Evolutionary conservation across 2,113 vertebrate species (phyloP).

Genomic region (Eidolon helvum): DNA sequence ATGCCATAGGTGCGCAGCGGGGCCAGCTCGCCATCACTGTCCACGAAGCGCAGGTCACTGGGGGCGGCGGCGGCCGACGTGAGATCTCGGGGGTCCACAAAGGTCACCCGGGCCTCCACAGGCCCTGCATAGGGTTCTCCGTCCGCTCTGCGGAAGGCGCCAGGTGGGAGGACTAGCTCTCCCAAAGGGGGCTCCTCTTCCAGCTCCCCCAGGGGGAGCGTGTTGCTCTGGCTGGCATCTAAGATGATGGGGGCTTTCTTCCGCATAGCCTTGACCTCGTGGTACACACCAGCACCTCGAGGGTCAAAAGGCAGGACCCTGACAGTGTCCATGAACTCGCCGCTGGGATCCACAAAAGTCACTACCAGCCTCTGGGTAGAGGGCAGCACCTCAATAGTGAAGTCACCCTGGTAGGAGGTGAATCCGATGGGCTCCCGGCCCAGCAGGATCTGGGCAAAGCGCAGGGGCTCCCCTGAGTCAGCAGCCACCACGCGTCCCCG

Average conservation of each 20-base stretch:
- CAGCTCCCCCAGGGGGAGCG: constrained; percentile 88
- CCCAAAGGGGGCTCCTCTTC: constrained; percentile 86
- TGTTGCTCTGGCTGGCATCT: constrained; percentile 84
- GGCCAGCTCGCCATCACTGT: constrained; percentile 90
- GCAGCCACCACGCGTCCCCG: constrained; percentile 90
- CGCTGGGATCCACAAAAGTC: constrained; percentile 90
- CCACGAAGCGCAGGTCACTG: constrained; percentile 93
- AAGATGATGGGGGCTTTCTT: constrained; percentile 88
- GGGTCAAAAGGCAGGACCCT: constrained; percentile 94
- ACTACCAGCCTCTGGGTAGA: constrained; percentile 89
- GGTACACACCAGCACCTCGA: constrained; percentile 91
- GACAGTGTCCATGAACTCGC: constrained; percentile 90
- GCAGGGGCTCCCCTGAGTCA: constrained; percentile 91
- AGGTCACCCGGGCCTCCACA: constrained; percentile 94
- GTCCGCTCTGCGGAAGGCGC: constrained; percentile 86
- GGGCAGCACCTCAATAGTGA: constrained; percentile 90
- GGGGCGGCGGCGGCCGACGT: constrained; percentile 87
- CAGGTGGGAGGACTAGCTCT: constrained; percentile 90
- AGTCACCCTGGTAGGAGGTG: constrained; percentile 94
- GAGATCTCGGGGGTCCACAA: constrained; percentile 94
- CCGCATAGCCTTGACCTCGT: constrained; percentile 93
- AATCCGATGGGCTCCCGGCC: constrained; percentile 89
- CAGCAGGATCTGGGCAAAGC: constrained; percentile 93
- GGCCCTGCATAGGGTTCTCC: constrained; percentile 90
- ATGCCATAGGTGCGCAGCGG: constrained; percentile 96